Evolutionary conservation across 2,888 invertebrate genomes (phyloP), one percentile per base, ranked within the genome.

Genomic region (Dryadula phaetusa): DNA sequence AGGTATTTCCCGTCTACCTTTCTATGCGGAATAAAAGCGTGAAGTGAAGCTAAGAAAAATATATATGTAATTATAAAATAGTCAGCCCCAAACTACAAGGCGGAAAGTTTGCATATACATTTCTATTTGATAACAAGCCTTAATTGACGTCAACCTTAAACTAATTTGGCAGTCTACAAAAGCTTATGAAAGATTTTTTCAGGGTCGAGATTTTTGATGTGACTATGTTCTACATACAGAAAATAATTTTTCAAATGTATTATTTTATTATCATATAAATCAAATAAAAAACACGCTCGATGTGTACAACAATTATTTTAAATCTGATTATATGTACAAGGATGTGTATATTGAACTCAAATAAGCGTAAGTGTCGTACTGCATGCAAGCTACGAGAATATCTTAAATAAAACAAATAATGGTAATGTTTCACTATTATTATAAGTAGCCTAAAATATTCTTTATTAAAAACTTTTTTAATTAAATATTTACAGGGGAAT

Each of bases 361-460:
- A 40, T 56, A 56, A n/a, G 37, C 34, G 18, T 54, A 54, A n/a
- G 3, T 28, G 10, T 14, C 25, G 4, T 20, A 22, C 22, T 40
- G 56, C 7, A 4, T 28, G 25, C 7, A n/a, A 37, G 14, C 20
- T 22, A 37, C 37, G 37, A 37, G 12, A 1, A n/a, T 40, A 56
- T 56, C 56, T 56, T 56, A 56, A 56, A 56, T 56, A 40, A 56
- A 56, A 40, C 56, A 56, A 56, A 56, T 40, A 56, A 40, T 1
- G 14, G 8, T 37, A 40, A 56, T 56, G 56, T 22, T 40, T 22
- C n/a, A n/a, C 20, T 40, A 22, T 12, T 25, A 42, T 20, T 25
- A n/a, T 6, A 22, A 56, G 3, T 7, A 56, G n/a, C 10, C 14
- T 56, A n/a, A 25, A 40, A 56, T 56, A n/a, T 22, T 40, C 37